Evolutionary conservation across 2,797 vertebrate species (phyloP).

Genomic region (Erethizon dorsatum): DNA sequence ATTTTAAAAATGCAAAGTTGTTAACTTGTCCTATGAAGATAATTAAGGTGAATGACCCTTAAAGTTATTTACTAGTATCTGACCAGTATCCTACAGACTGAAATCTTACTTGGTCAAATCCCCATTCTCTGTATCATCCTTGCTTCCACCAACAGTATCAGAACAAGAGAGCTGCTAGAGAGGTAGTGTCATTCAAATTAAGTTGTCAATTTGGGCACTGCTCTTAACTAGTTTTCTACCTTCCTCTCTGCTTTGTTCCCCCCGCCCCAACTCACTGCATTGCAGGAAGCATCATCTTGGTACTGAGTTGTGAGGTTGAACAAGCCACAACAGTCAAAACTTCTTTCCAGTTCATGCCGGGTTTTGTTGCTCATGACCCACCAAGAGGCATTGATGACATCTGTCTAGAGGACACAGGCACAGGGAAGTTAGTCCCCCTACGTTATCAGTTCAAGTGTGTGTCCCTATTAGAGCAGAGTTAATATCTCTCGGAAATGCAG

Average conservation of each 20-base stretch:
- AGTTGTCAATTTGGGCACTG: neutral
- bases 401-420: conserved; percentile 87
- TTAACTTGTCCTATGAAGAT: neutral
- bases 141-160: neutral
- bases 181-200: neutral
- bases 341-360: conserved; percentile 91
- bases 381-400: conserved; percentile 93
- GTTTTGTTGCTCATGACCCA: conserved; percentile 89
- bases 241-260: neutral
- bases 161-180: neutral
- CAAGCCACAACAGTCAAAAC: conserved; percentile 95
- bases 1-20: neutral
- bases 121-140: neutral
- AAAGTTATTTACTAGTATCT: conserved; percentile 19
- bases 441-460: neutral
- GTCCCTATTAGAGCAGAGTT: neutral
- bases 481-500: neutral
- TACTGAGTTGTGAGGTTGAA: conserved; percentile 90
- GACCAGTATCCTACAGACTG: neutral
- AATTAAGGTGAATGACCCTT: neutral
- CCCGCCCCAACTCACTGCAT: conserved; percentile 88
- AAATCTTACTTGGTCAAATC: neutral
- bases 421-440: neutral
- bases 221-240: neutral
- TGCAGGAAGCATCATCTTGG: conserved; percentile 88